A percentile compares a stretch with the other conserved stretches of the same genome.
phyloP scores from a whole-genome alignment of 1,140 invertebrate genomes.

The Helicorthomorpha holstii region DNA sequence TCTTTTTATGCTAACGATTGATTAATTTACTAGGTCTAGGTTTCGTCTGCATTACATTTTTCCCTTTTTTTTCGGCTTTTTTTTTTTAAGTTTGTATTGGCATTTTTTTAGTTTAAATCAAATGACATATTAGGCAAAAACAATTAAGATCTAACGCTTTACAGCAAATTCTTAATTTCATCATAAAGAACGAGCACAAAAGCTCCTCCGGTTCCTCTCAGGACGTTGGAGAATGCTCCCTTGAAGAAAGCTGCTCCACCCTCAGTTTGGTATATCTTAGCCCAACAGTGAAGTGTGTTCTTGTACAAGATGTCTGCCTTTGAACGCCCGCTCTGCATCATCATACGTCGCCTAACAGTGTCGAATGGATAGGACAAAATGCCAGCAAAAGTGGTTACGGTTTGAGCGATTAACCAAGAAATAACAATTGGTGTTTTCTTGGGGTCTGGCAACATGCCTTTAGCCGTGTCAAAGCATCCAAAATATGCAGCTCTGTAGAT shows the following conservation, averaged over 20 bases:
- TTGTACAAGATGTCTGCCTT: constrained; percentile 60
- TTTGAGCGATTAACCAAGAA: constrained; percentile 70
- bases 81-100: too few relatives aligned
- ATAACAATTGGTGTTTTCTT: constrained; percentile 67
- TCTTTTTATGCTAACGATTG: too few relatives aligned
- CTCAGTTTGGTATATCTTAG: constrained; percentile 51
- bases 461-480: constrained; percentile 84
- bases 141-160: too few relatives aligned
- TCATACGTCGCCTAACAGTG: constrained; percentile 83
- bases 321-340: constrained; percentile 69
- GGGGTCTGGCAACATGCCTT: constrained; percentile 62
- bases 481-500: constrained; percentile 81
- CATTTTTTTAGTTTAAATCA: too few relatives aligned
- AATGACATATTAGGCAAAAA: too few relatives aligned
- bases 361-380: constrained; percentile 91
- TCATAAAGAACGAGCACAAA: constrained; percentile 64
- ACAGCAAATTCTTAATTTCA: constrained; percentile 45
- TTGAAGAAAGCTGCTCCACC: constrained; percentile 63
- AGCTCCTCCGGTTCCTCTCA: constrained; percentile 62
- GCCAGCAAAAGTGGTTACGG: constrained; percentile 70
- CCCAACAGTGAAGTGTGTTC: constrained; percentile 64
- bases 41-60: too few relatives aligned
- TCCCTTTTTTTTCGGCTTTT: too few relatives aligned
- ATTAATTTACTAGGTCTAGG: too few relatives aligned
- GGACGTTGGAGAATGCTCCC: constrained; percentile 57